Conservation (phyloP, 35 echinoderm and acorn worm genomes). For the Heliocidaris erythrogramma region DNA sequence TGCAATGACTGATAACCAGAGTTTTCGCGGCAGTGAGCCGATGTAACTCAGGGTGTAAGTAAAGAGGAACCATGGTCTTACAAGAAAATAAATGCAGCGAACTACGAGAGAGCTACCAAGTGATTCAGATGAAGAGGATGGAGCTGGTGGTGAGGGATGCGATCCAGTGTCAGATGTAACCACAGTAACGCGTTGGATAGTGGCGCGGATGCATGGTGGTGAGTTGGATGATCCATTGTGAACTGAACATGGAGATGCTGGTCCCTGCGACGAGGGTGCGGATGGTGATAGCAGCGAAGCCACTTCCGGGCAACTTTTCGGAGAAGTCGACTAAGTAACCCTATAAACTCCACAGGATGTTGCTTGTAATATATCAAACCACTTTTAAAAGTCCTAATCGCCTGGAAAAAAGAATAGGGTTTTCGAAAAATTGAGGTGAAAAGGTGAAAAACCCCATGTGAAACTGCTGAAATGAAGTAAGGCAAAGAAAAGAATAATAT, state of each 20-base stretch:
- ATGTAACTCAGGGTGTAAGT: not conserved
- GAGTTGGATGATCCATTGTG: not conserved
- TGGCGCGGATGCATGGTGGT: not conserved
- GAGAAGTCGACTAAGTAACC: too few relatives aligned
- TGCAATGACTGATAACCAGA: not conserved
- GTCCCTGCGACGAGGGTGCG: not conserved
- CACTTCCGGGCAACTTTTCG: too few relatives aligned
- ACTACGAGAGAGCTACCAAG: not conserved
- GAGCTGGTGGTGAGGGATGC: not conserved
- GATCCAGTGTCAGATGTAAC: not conserved
- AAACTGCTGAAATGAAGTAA: not conserved
- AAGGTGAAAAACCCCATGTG: too few relatives aligned
- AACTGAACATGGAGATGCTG: not conserved
- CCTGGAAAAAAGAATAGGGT: not conserved
- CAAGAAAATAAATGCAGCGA: not conserved
- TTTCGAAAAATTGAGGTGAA: not conserved
- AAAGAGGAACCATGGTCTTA: not conserved
- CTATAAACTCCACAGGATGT: not conserved
- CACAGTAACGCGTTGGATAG: not conserved
- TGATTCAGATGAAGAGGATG: not conserved
- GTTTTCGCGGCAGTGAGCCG: not conserved
- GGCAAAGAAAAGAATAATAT: not conserved
- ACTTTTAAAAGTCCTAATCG: not conserved
- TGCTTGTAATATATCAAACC: not conserved
- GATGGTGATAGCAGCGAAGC: not conserved